These are phyloP conservation scores for Cryptocheilus praepositus DNA, from an alignment of 2,888 invertebrate species.

Conservation along the genomic window DNA sequence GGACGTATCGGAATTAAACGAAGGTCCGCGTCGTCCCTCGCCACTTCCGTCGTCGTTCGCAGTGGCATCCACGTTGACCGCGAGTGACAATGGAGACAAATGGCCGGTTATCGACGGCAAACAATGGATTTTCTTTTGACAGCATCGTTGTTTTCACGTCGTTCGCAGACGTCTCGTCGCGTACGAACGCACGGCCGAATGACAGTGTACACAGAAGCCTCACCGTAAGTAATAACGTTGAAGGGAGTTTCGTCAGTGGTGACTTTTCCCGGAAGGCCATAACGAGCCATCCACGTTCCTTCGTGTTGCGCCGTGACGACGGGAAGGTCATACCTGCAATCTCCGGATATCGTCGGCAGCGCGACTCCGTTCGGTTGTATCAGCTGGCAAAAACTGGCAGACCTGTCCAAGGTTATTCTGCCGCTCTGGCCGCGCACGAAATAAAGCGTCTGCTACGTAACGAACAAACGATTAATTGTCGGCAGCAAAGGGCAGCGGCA, in stretches of 20 bases:
- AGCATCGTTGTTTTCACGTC: constrained; percentile 11
- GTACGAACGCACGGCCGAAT: too few relatives aligned
- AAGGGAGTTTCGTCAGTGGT: constrained; percentile 35
- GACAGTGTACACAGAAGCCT: constrained; percentile 9
- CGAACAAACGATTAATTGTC: neutral
- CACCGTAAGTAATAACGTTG: constrained; percentile 55
- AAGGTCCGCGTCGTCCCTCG: neutral
- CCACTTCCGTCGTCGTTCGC: neutral
- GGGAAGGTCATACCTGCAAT: constrained; percentile 48
- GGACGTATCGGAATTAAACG: neutral
- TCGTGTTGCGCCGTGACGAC: constrained; percentile 52
- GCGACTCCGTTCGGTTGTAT: constrained; percentile 53
- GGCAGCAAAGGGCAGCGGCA: too few relatives aligned
- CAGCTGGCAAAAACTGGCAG: constrained; percentile 51
- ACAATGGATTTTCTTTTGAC: constrained; percentile 17
- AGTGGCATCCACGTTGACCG: constrained; percentile 1
- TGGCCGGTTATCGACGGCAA: constrained; percentile 9
- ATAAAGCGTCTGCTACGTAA: neutral
- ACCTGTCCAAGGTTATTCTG: neutral
- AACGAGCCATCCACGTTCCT: constrained; percentile 62
- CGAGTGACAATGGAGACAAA: constrained; percentile 13
- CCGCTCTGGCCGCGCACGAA: neutral
- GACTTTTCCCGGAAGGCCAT: constrained; percentile 43
- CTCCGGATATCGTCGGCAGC: constrained; percentile 34
- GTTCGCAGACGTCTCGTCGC: neutral